These are phyloP conservation scores for Leptatherina wallacei DNA, from an alignment of 2,797 vertebrate genomes.

Conservation along the genomic window DNA sequence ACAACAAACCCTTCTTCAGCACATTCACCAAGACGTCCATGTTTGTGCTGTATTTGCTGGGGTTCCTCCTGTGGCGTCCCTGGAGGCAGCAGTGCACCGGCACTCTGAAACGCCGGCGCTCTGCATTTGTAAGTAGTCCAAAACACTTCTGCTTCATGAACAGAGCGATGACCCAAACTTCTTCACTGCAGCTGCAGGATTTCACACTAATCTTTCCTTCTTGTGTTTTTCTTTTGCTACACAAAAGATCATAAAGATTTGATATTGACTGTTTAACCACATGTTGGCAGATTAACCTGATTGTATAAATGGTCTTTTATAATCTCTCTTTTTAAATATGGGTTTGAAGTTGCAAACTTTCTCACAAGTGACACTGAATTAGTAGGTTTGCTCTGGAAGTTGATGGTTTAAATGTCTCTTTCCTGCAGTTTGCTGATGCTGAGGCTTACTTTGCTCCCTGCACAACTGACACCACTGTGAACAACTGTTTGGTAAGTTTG, in stretches of 20 bases:
- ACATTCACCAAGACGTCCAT: constrained; percentile 98
- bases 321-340: not conserved
- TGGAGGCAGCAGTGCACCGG: constrained; percentile 95
- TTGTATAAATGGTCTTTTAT: not conserved
- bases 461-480: constrained; percentile 86
- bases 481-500: constrained; percentile 88
- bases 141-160: not conserved
- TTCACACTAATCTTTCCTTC: not conserved
- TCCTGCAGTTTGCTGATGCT: constrained; percentile 91
- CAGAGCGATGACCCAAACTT: not conserved
- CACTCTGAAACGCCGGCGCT: constrained; percentile 85
- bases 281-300: not conserved
- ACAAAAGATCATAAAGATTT: not conserved
- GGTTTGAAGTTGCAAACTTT: not conserved
- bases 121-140: constrained; percentile 87
- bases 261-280: not conserved
- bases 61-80: constrained; percentile 95
- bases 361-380: not conserved
- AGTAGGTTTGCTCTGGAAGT: not conserved
- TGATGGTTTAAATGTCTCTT: constrained; percentile 10
- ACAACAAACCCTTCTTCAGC: constrained; percentile 98
- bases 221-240: not conserved
- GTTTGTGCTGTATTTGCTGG: constrained; percentile 95
- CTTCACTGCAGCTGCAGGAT: not conserved
- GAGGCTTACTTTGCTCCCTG: constrained; percentile 91